phyloP scores from a whole-genome alignment of 2,113 vertebrate species.

The Noturus placidus region DNA sequence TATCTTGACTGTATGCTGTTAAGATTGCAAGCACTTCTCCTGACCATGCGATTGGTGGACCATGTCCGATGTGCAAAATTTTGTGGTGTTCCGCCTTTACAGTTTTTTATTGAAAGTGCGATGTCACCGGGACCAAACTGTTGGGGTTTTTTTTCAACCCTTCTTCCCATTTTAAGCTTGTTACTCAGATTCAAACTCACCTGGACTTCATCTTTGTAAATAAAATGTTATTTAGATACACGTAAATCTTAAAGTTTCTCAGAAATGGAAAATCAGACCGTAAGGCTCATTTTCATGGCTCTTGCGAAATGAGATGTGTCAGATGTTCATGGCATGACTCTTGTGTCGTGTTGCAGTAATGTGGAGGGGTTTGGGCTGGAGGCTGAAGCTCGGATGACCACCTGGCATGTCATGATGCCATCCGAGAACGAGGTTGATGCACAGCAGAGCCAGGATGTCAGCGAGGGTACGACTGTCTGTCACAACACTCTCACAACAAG shows the following conservation, averaged over 20 bases:
- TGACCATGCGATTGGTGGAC: neutral
- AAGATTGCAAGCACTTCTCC: neutral
- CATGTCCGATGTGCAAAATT: neutral
- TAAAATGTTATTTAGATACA: neutral
- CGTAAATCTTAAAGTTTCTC: neutral
- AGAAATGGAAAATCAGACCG: neutral
- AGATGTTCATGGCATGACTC: conserved; percentile 30
- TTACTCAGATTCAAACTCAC: neutral
- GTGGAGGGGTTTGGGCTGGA: conserved; percentile 97
- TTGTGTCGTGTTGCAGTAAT: conserved; percentile 68
- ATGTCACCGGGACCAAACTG: neutral
- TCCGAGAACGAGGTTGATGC: conserved; percentile 86
- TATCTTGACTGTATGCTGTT: neutral
- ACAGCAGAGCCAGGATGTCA: conserved; percentile 87
- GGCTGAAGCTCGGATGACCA: conserved; percentile 98
- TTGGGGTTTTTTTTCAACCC: too few species aligned
- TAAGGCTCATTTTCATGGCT: neutral
- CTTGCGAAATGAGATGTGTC: neutral
- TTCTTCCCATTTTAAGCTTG: neutral
- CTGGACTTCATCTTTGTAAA: neutral
- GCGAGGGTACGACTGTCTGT: conserved; percentile 76
- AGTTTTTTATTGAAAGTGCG: neutral
- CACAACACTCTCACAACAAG: neutral
- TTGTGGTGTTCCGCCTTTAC: neutral
- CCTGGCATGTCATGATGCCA: conserved; percentile 97